phyloP scores from a whole-genome alignment of 37 sponge, comb jelly and placozoan genomes.

The Beroe forskalii region DNA sequence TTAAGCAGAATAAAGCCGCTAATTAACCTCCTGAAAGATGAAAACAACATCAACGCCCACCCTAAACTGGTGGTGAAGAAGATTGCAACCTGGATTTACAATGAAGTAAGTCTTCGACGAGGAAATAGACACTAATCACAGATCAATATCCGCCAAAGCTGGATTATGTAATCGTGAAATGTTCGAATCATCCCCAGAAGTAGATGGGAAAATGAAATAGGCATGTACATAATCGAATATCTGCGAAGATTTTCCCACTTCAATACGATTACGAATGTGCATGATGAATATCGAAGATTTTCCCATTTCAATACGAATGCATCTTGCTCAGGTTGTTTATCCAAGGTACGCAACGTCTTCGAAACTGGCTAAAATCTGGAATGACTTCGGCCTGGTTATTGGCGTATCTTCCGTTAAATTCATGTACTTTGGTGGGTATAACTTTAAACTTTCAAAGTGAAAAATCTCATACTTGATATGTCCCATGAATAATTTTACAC shows the following conservation, averaged over 20 bases:
- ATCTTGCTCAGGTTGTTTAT: conserved; percentile 61
- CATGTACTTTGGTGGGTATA: conserved; percentile 1
- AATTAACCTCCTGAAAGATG: conserved; percentile 38
- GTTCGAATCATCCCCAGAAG: neutral
- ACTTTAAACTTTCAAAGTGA: too few species aligned
- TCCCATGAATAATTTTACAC: too few species aligned
- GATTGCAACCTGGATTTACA: conserved; percentile 7
- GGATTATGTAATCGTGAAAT: neutral
- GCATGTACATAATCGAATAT: too few species aligned
- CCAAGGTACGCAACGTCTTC: conserved; percentile 61
- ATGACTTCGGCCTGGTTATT: conserved; percentile 24
- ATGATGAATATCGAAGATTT: too few species aligned
- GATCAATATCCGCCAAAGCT: too few species aligned
- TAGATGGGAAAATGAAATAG: too few species aligned
- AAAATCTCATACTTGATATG: too few species aligned
- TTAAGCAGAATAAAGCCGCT: conserved; percentile 34
- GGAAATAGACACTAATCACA: too few species aligned
- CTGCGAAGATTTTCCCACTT: too few species aligned
- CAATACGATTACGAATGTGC: too few species aligned
- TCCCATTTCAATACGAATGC: too few species aligned
- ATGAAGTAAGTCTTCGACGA: conserved; percentile 23
- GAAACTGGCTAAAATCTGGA: neutral
- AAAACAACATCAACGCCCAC: conserved; percentile 33
- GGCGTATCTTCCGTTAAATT: conserved; percentile 17
- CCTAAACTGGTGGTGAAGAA: conserved; percentile 40